Evolutionary conservation across 2,888 invertebrate genomes (phyloP).

Genomic region (Blera fallax): DNA sequence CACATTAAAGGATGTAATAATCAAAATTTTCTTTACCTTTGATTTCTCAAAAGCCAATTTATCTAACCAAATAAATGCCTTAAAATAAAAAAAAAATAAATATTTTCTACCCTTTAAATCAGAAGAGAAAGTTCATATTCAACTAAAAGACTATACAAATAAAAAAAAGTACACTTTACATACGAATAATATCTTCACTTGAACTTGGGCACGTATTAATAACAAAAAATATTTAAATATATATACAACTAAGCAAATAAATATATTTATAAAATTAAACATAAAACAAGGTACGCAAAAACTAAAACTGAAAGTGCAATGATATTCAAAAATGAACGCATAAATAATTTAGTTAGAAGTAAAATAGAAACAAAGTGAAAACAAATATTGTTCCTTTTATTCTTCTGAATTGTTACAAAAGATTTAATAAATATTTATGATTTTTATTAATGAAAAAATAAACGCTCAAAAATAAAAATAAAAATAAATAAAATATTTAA

Average conservation of each 20-base stretch:
- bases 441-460: background rate
- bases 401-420: constrained; percentile 5
- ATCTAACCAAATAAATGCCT: constrained; percentile 61
- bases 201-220: constrained; percentile 48
- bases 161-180: constrained; percentile 39
- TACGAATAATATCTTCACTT: constrained; percentile 60
- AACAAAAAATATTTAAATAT: background rate
- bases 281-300: constrained; percentile 11
- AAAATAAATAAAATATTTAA: constrained; percentile 2
- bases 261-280: constrained; percentile 9
- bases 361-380: background rate
- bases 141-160: constrained; percentile 55
- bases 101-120: constrained; percentile 14
- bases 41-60: constrained; percentile 53
- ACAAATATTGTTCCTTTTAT: constrained; percentile 46
- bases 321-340: constrained; percentile 15
- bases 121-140: constrained; percentile 11
- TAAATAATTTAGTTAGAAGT: constrained; percentile 4
- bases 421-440: constrained; percentile 2
- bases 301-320: constrained; percentile 48
- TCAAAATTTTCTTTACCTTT: background rate
- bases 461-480: constrained; percentile 47
- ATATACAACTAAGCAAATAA: background rate
- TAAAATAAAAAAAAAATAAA: constrained; percentile 18
- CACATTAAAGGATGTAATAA: background rate